Evolutionary conservation across 2,888 invertebrate species (phyloP).

Genomic region (Helobdella robusta): DNA sequence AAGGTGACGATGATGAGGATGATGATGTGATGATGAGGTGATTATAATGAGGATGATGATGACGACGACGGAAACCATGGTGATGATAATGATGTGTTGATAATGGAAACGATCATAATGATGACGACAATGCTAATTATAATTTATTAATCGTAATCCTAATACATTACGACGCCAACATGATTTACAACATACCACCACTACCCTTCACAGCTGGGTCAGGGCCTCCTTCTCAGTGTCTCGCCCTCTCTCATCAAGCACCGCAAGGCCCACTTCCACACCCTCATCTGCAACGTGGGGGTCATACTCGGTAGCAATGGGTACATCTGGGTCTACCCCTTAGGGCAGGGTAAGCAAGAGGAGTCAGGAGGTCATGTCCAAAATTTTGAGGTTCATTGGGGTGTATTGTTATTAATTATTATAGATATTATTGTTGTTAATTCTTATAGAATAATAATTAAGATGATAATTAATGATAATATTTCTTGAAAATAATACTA

Average conservation of each 20-base stretch:
- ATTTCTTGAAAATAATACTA: neutral
- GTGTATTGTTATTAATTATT: neutral
- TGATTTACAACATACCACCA: neutral
- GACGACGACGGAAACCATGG: too few species aligned
- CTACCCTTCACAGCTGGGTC: conserved; percentile 51
- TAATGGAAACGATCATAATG: too few species aligned
- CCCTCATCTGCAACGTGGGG: conserved; percentile 78
- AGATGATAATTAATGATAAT: neutral
- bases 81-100: too few species aligned
- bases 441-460: neutral
- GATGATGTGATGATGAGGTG: neutral
- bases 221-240: conserved; percentile 79
- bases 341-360: conserved; percentile 54
- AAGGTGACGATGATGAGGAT: conserved; percentile 57
- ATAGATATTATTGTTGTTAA: neutral
- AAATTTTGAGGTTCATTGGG: conserved; percentile 56
- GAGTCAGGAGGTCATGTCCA: conserved; percentile 62
- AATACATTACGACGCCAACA: neutral
- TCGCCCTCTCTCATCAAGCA: conserved; percentile 81
- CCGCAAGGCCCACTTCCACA: conserved; percentile 90
- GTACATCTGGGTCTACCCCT: conserved; percentile 81
- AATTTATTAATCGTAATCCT: neutral
- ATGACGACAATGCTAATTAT: too few species aligned
- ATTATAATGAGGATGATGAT: too few species aligned
- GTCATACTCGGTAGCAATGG: conserved; percentile 93